A percentile compares a stretch with the other conserved stretches of the same genome.
phyloP scores from a whole-genome alignment of 2,797 vertebrate species.

The Notolepis coatsorum region DNA sequence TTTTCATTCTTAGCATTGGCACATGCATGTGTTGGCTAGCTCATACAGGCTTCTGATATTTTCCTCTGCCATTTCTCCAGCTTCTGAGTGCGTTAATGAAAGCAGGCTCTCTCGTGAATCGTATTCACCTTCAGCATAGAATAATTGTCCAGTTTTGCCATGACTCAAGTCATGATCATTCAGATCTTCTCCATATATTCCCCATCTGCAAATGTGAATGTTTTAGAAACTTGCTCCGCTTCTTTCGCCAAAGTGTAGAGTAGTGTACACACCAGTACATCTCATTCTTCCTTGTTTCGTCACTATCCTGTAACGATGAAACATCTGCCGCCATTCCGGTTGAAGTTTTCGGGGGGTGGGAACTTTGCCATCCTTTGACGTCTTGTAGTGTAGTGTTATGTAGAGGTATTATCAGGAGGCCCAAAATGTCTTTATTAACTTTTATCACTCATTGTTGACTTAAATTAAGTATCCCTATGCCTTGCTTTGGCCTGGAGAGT shows the following conservation, averaged over 20 bases:
- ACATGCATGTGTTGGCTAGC: neutral
- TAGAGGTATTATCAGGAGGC: no score
- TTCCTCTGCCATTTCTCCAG: neutral
- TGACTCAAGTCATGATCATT: neutral
- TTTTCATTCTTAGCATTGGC: neutral
- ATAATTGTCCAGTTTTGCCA: neutral
- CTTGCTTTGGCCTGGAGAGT: no score
- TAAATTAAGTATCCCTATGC: no score
- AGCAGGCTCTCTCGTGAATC: neutral
- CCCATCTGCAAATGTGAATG: neutral
- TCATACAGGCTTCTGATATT: neutral
- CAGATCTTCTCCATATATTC: neutral
- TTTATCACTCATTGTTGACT: no score
- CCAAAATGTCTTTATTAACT: no score
- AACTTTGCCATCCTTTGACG: slow-evolving; percentile 7
- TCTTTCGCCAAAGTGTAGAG: neutral
- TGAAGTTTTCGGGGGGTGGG: neutral
- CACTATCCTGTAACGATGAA: slow-evolving; percentile 3
- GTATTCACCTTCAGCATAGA: neutral
- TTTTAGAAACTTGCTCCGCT: neutral
- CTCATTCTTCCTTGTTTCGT: neutral
- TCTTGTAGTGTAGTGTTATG: neutral
- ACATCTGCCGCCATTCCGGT: neutral
- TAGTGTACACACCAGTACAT: slow-evolving; percentile 10
- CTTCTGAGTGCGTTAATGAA: neutral